Evolutionary conservation across 1,140 invertebrate genomes (phyloP), one percentile per base, ranked within the genome.

Genomic region (Ditylenchus dipsaci): DNA sequence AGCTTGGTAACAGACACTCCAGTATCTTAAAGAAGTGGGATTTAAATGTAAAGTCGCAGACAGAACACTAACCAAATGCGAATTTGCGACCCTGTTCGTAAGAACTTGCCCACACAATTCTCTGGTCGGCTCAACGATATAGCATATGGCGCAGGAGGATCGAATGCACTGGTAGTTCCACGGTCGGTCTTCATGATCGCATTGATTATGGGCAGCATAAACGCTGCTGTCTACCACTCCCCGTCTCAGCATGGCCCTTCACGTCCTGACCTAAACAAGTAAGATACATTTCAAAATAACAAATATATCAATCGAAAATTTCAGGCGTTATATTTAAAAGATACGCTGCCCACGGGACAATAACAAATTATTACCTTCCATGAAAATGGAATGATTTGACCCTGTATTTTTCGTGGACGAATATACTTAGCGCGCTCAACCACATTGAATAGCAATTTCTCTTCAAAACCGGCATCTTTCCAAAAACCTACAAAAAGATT

Each of bases 221-320:
- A 71, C 19, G 69, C 69, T 3, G 69, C 69, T 21, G 69, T 71
- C 30, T 71, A 73, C 69, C 69, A 33, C 70, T 71, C 0, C 69
- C 69, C 13, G 69, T 71, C 43, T 71, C 30, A 21, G 69, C 69
- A 45, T 71, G 69, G 9, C 67, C 69, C 26, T 58, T 71, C 17
- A 71, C 43, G 49, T 71, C 69, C 9, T 13, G 21, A 23, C 53
- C 53, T 56, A 56, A 56, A n/a, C n/a, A n/a, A n/a, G n/a, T n/a
- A 38, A 38, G 11, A 38, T 38, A 11, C 33, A 38, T 38, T 5
- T 38, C 3, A 5, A 11, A 38, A 11, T 5, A 3, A 38, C 3
- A 5, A 38, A 38, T 38, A 11, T 5, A 38, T 3, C 33, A 38
- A 11, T 11, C 3, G 33, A 11, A 38, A 38, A 38, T n/a, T n/a